Percentiles rank a stretch among this genome's conserved stretches.
Evolutionary conservation across 2,888 invertebrate species (phyloP).

Genomic region (Watsonalla cultraria): DNA sequence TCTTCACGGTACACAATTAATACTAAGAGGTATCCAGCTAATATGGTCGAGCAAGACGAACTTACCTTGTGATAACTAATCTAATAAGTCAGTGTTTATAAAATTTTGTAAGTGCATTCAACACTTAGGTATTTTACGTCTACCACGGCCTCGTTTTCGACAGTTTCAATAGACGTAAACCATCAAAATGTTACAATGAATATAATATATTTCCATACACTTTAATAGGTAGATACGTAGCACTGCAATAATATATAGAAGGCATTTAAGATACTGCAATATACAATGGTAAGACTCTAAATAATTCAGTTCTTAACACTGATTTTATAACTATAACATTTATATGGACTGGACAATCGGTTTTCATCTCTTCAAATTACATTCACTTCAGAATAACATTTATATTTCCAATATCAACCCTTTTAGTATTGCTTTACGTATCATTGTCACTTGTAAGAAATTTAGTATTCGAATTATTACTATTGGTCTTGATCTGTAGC

Average conservation of each 20-base stretch:
- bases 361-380: background rate
- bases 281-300: conserved; percentile 2
- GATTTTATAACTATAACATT: background rate
- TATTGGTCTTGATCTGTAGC: conserved; percentile 48
- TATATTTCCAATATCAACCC: background rate
- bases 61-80: conserved; percentile 35
- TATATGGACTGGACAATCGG: background rate
- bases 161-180: conserved; percentile 8
- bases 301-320: background rate
- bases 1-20: background rate
- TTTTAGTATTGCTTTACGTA: background rate
- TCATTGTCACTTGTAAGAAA: background rate
- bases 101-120: conserved; percentile 51
- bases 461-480: conserved; percentile 23
- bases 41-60: conserved; percentile 6
- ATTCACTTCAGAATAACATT: background rate
- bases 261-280: conserved; percentile 3
- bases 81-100: conserved; percentile 44
- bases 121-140: conserved; percentile 55
- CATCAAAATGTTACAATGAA: background rate
- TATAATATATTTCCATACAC: background rate
- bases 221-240: conserved; percentile 16
- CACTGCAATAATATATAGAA: conserved; percentile 24
- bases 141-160: conserved; percentile 67
- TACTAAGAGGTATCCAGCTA: conserved; percentile 3